phyloP scores from a whole-genome alignment of 2,113 vertebrate genomes.

The Caranx melampygus region DNA sequence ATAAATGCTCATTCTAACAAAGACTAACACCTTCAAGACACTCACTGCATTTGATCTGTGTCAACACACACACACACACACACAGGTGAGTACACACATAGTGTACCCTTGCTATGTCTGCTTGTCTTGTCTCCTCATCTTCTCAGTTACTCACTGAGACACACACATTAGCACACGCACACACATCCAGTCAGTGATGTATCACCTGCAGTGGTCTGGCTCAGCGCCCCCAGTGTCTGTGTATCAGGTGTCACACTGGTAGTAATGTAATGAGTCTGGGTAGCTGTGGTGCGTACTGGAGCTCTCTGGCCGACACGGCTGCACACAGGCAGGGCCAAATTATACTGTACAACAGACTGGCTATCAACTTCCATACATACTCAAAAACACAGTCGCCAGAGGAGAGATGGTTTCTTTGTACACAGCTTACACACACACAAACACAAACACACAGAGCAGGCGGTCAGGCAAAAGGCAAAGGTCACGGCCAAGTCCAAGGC shows the following conservation, averaged over 20 bases:
- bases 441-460: constrained; percentile 3
- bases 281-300: constrained; percentile 16
- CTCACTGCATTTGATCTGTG: constrained; percentile 2
- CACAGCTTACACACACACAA: constrained; percentile 23
- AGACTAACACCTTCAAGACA: not conserved
- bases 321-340: constrained; percentile 29
- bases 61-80: constrained; percentile 31
- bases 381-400: not conserved
- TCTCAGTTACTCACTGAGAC: constrained; percentile 40
- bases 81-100: not conserved
- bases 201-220: constrained; percentile 50
- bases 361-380: constrained; percentile 23
- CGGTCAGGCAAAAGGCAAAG: constrained; percentile 58
- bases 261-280: constrained; percentile 61
- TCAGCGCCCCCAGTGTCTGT: constrained; percentile 26
- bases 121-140: constrained; percentile 29
- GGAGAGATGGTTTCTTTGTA: constrained; percentile 16
- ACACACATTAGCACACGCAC: not conserved
- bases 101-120: constrained; percentile 6
- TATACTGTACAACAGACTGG: constrained; percentile 9
- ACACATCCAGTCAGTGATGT: constrained; percentile 22
- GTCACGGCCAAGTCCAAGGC: constrained; percentile 55
- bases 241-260: constrained; percentile 61
- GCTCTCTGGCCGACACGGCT: constrained; percentile 26
- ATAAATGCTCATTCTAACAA: not conserved